Evolutionary conservation across 1,140 invertebrate genomes (phyloP), one percentile per base, ranked within the genome.

Genomic region (Tetramorium simillimum): DNA sequence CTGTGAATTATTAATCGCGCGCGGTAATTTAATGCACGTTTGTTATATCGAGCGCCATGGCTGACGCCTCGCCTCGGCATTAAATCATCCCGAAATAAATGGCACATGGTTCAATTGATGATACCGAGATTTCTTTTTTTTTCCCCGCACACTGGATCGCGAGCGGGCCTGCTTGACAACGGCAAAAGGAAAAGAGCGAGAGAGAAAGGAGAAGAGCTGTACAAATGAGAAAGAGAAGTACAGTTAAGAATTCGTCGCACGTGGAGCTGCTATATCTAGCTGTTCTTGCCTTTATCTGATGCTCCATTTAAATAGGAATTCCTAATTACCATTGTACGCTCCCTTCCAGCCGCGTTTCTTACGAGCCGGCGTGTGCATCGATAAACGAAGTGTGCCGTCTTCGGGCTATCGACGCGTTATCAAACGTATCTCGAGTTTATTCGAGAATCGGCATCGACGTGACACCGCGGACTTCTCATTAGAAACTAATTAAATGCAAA

Each of bases 161-260:
- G 16, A 56, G n/a, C 7, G 9, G 21, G 33, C 46, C n/a, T 70
- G 62, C 46, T 28, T 70, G 62, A 80, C 46, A 69, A 56, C 37
- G 9, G 33, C 46, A 43, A 86, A 28, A 80, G 63, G 43, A 33
- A 73, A 24, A 33, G 60, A 82, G 60, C 33, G 33, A 73, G 53
- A 46, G 21, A 84, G 40, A 75, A 51, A 73, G n/a, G 56, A 33
- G 49, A 56, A 12, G 46, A 76, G 46, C 14, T 1, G 9, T 18
- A 65, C 43, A 18, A 46, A 40, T 18, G 46, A 63, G 46, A 77
- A 5, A 70, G 40, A 89, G 91, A 90, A 86, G 86, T 91, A 93
- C 92, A 92, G 93, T 93, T 93, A 93, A 93, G 93, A 92, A 93
- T 93, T 93, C 91, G 88, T 91, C 89, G 92, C 91, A 92, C 90